Percentiles rank a stretch among this genome's conserved stretches.
Conservation (phyloP, 2,797 vertebrate genomes). For the Cryptoblepharus egeriae region DNA sequence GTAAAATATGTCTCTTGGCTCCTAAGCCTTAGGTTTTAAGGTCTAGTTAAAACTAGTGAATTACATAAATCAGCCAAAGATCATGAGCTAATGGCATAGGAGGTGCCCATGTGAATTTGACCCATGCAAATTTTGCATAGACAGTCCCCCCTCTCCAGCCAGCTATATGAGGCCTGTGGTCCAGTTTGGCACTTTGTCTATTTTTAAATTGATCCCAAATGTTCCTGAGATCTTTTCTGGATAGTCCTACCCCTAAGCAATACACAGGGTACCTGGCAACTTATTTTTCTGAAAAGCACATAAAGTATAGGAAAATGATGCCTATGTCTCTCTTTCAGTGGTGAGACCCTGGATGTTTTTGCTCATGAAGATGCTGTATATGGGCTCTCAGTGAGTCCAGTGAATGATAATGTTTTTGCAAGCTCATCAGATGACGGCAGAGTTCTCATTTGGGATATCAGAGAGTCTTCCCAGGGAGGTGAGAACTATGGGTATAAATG, state of each 20-base stretch:
- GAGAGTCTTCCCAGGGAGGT: slow-evolving; percentile 95
- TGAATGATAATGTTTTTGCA: slow-evolving; percentile 98
- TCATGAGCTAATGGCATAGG: neutral
- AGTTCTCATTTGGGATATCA: slow-evolving; percentile 97
- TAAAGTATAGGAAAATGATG: slow-evolving; percentile 31
- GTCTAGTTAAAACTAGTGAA: neutral
- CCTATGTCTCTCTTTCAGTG: slow-evolving; percentile 76
- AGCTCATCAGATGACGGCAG: slow-evolving; percentile 97
- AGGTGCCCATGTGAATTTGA: too few relatives aligned
- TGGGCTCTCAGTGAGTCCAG: slow-evolving; percentile 95
- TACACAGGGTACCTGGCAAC: neutral
- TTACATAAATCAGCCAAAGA: neutral
- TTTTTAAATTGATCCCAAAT: neutral
- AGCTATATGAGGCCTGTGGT: too few relatives aligned
- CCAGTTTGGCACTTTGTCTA: too few relatives aligned
- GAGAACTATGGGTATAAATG: slow-evolving; percentile 31
- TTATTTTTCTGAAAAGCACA: neutral
- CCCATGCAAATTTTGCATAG: too few relatives aligned
- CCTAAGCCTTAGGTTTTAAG: neutral
- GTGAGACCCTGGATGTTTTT: slow-evolving; percentile 95
- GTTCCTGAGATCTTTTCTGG: neutral
- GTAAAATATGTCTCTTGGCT: neutral
- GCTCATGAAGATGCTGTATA: slow-evolving; percentile 97
- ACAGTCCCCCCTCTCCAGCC: too few relatives aligned
- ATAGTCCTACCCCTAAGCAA: neutral